A percentile compares a stretch with the other conserved stretches of the same genome.
Conservation (phyloP, 2,113 vertebrate species). For the Myotis yumanensis region DNA sequence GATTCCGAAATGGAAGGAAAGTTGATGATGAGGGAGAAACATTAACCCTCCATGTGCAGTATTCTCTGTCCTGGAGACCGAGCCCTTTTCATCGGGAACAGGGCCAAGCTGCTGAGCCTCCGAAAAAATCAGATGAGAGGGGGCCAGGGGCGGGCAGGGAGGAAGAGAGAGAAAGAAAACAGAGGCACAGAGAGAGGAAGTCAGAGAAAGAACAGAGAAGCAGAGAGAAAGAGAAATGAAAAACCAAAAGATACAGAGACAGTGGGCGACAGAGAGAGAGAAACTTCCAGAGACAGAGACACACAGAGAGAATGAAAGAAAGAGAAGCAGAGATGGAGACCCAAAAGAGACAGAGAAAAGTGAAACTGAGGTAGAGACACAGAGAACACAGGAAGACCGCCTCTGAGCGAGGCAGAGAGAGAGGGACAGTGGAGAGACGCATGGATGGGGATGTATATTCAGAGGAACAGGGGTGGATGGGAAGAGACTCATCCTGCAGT, state of each 20-base stretch:
- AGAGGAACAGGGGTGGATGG: not conserved
- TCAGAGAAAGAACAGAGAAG: not conserved
- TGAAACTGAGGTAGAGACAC: not conserved
- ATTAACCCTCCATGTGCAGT: not conserved
- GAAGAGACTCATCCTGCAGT: not conserved
- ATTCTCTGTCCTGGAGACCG: fast-evolving
- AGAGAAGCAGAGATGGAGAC: not conserved
- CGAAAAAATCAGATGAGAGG: not conserved
- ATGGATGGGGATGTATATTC: not conserved
- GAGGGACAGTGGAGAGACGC: not conserved
- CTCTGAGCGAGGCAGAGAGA: no score
- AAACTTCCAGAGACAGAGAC: not conserved
- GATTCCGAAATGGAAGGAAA: constrained; percentile 47
- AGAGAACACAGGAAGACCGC: not conserved
- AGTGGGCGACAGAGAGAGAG: not conserved
- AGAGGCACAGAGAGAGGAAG: not conserved
- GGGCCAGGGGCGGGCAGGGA: fast-evolving
- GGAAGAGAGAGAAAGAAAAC: not conserved
- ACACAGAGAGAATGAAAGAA: not conserved
- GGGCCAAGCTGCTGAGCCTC: not conserved
- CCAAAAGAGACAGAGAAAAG: not conserved
- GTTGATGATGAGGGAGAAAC: not conserved
- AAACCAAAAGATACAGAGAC: not conserved
- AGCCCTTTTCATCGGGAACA: not conserved
- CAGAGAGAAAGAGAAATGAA: not conserved